Base-by-base conservation (phyloP, 2,797 vertebrate species). In the Falco cherrug region DNA sequence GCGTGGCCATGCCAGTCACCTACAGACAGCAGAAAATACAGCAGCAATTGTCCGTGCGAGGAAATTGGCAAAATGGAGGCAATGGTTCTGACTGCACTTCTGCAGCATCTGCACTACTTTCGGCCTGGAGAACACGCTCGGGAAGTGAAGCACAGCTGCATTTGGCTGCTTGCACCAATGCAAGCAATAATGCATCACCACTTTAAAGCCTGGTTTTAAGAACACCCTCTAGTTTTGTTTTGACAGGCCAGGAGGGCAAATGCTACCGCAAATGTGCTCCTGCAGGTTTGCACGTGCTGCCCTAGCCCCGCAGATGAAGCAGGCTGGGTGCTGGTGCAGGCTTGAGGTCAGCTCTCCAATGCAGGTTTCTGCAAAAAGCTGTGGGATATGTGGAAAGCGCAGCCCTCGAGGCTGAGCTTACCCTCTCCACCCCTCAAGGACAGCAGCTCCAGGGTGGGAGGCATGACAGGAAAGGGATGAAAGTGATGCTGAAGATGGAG, bases 51-150 rank as follows among this genome's bases (percentile, higher is more conserved):
- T 87, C n/a, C 2, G 0, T 22, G 1, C 21, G 59, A 64, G 78
- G 85, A 82, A 39, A 71, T 16, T 8, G 51, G 56, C 25, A 37
- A 12, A 57, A 29, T 2, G 9, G 63, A 87, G 57, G 73, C 31
- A 1, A 63, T 0, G 37, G 65, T 84, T 47, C 0, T 0, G 1
- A 0, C 45, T 10, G 63, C 26, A 1, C 47, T 24, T 14, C 22
- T 45, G 43, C n/a, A 56, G 78, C 56, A 53, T 45, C 79, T 65
- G 67, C 71, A 35, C 79, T 14, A 39, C 26, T 28, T 57, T 21
- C 13, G 48, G 51, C 33, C 50, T 0, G 0, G 21, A 20, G 50
- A 64, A 16, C 3, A 1, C 0, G 3, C 26, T 15, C 3, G 11
- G 67, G 71, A n/a, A n/a, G 45, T 0, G 22, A 57, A 47, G 51